phyloP scores from a whole-genome alignment of 1,140 invertebrate genomes.

The Pseudomyrmex concolor region DNA sequence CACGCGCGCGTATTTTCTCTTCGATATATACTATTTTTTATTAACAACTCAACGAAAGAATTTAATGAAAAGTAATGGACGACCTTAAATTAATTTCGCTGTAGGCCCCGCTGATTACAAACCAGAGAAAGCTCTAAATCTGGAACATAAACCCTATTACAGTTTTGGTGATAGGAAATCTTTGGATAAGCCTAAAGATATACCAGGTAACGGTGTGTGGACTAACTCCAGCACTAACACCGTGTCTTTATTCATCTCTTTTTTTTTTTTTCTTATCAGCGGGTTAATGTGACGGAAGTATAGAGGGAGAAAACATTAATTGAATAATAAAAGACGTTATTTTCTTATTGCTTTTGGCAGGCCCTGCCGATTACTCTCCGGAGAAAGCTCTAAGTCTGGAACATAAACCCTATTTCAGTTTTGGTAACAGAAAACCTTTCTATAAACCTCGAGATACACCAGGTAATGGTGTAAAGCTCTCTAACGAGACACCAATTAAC shows the following conservation, averaged over 20 bases:
- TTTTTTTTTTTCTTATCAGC: slow-evolving; percentile 10
- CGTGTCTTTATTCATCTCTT: background rate
- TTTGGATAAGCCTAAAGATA: slow-evolving; percentile 74
- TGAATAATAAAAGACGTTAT: background rate
- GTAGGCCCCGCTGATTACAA: slow-evolving; percentile 85
- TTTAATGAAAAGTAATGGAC: slow-evolving; percentile 9
- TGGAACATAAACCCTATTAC: slow-evolving; percentile 87
- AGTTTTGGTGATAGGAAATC: slow-evolving; percentile 85
- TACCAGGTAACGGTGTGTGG: slow-evolving; percentile 70
- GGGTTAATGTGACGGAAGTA: background rate
- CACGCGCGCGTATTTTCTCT: background rate
- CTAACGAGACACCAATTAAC: background rate
- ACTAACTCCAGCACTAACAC: slow-evolving; percentile 12
- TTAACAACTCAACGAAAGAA: slow-evolving; percentile 22
- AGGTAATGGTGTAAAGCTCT: slow-evolving; percentile 49
- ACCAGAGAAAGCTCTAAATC: slow-evolving; percentile 87
- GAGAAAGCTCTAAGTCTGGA: slow-evolving; percentile 65
- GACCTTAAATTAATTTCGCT: slow-evolving; percentile 48
- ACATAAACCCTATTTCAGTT: slow-evolving; percentile 72
- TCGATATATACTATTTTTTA: background rate
- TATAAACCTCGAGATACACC: slow-evolving; percentile 72
- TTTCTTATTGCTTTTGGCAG: slow-evolving; percentile 58
- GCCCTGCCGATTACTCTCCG: slow-evolving; percentile 72
- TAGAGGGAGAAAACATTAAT: background rate
- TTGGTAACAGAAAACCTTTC: slow-evolving; percentile 65